A percentile compares a stretch with the other conserved stretches of the same genome.
Evolutionary conservation across 92 coral and sea anemone species (phyloP).

Genomic region (Plumapathes pennacea): DNA sequence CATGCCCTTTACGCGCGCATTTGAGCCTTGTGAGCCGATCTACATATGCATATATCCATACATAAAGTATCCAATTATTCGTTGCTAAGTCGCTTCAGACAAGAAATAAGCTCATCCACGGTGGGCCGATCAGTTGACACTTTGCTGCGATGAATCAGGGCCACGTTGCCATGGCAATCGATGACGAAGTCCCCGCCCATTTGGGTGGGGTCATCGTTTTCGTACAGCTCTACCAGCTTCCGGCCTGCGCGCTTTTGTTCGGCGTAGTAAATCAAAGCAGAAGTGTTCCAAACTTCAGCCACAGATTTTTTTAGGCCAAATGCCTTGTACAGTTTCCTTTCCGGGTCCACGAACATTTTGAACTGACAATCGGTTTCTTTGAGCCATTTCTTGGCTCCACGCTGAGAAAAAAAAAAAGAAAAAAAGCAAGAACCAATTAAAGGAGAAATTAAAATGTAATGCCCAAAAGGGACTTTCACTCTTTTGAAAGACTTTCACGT

Average conservation of each 20-base stretch:
- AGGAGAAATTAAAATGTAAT: background rate
- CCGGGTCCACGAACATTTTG: slow-evolving; percentile 70
- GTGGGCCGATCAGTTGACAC: slow-evolving; percentile 78
- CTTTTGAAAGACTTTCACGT: too few relatives aligned
- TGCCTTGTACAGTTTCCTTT: slow-evolving; percentile 64
- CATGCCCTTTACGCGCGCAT: too few relatives aligned
- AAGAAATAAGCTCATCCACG: slow-evolving; percentile 58
- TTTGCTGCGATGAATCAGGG: slow-evolving; percentile 70
- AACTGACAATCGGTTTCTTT: slow-evolving; percentile 75
- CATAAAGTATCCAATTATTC: too few relatives aligned
- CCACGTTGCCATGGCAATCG: slow-evolving; percentile 71
- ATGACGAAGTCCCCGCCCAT: slow-evolving; percentile 94
- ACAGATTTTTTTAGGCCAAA: slow-evolving; percentile 83
- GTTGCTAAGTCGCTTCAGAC: slow-evolving; percentile 30
- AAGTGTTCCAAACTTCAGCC: slow-evolving; percentile 69
- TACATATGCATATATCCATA: too few relatives aligned
- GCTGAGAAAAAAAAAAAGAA: slow-evolving; percentile 25
- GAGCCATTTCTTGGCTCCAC: slow-evolving; percentile 79
- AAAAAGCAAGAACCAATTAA: too few relatives aligned
- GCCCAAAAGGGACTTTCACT: background rate
- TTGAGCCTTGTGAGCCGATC: too few relatives aligned
- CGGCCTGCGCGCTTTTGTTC: slow-evolving; percentile 85
- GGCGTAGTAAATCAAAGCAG: slow-evolving; percentile 78
- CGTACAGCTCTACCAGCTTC: slow-evolving; percentile 53
- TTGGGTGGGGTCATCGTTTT: slow-evolving; percentile 87